These are phyloP conservation scores for Halichondria panicea DNA, from an alignment of 37 sponge, comb jelly and placozoan species.

Conservation along the genomic window DNA sequence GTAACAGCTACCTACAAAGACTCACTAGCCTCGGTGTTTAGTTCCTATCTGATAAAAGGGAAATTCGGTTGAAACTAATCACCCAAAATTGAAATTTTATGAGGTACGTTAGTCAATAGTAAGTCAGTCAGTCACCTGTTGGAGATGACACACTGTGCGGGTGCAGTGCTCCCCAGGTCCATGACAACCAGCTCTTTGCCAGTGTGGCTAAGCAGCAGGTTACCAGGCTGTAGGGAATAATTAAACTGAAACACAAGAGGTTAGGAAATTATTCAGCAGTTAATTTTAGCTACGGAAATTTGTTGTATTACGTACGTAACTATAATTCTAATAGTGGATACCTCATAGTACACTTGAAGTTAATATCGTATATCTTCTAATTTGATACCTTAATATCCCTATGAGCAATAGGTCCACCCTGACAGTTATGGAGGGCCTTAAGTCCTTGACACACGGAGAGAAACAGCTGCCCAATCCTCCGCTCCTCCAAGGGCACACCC, in stretches of 20 bases:
- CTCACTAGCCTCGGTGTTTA: too few species aligned
- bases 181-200: conserved; percentile 65
- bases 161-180: conserved; percentile 88
- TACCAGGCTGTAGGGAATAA: conserved; percentile 51
- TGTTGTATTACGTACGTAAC: too few species aligned
- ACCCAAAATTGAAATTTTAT: too few species aligned
- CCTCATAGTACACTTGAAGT: background rate
- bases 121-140: conserved; percentile 36
- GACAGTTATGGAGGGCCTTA: conserved; percentile 61
- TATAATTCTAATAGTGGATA: conserved; percentile 5
- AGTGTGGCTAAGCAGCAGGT: conserved; percentile 71
- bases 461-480: conserved; percentile 51
- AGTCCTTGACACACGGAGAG: conserved; percentile 68
- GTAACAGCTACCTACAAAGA: too few species aligned
- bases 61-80: too few species aligned
- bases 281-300: too few species aligned
- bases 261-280: too few species aligned
- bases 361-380: too few species aligned
- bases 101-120: too few species aligned
- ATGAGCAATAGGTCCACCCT: conserved; percentile 67
- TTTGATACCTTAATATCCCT: conserved; percentile 90
- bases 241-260: too few species aligned
- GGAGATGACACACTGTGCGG: conserved; percentile 27
- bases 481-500: conserved; percentile 50
- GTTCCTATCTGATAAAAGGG: too few species aligned